Base-by-base conservation (phyloP, 2,888 invertebrate genomes). In the Lordiphosa andalusiaca region DNA sequence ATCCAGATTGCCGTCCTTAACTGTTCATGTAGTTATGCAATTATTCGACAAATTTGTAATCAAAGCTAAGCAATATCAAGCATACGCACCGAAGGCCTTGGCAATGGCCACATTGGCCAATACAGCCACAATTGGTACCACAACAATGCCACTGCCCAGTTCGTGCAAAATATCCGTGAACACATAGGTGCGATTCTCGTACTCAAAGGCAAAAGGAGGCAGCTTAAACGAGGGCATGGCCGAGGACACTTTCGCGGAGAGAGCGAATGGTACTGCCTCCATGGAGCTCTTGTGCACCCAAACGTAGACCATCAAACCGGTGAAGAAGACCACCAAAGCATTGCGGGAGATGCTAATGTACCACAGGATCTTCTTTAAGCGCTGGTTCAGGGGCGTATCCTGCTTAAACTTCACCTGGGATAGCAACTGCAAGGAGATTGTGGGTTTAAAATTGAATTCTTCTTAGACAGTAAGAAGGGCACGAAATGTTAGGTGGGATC, bases 51-150 rank as follows among this genome's bases (percentile, higher is more conserved):
- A 7, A 4, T 6, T n/a, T n/a, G n/a, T n/a, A n/a, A n/a, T n/a
- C n/a, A n/a, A n/a, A 4, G 0, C 0, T 1, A 0, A 6, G 0
- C 3, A 51, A 10, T 13, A 61, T 73, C 23, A 42, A 21, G 48
- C 4, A 64, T 69, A 91, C 93, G 92, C 90, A 97, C 98, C 93
- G 90, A 97, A 98, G 6, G 96, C 94, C 91, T 98, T 98, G 10
- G 97, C 97, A 73, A 98, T 98, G 30, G 98, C 97, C 58, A 98
- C 95, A 86, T 97, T 96, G 49, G 97, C 97, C 63, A 98, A 90
- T 56, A 98, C 94, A 0, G 88, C 88, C 53, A 98, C 93, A 33
- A 98, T 88, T 3, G 98, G 97, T 73, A 97, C 91, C 67, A 98
- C 92, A 52, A 95, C 78, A 47, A 97, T 92, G 9, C 95, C 95